Evolutionary conservation across 2,797 vertebrate species (phyloP).

Genomic region (Pangasius djambal): DNA sequence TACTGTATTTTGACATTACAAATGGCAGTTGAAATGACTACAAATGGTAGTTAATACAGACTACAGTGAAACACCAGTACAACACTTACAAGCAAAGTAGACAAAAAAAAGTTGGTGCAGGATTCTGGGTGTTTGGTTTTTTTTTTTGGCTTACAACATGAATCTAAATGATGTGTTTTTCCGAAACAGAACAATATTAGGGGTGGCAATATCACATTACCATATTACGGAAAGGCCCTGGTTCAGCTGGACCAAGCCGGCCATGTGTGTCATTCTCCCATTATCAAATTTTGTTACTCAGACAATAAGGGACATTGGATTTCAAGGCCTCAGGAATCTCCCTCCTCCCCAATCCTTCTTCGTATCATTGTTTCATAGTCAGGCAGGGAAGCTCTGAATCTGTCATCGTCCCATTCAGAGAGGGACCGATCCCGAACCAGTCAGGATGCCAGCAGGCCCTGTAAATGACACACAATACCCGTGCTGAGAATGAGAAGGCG

Average conservation of each 20-base stretch:
- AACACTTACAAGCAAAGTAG: not conserved
- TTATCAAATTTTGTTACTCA: slow-evolving; percentile 65
- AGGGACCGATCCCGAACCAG: slow-evolving; percentile 57
- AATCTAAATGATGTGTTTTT: not conserved
- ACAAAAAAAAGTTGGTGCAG: not conserved
- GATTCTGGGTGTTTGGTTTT: not conserved
- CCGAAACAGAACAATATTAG: not conserved
- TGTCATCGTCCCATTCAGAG: slow-evolving; percentile 64
- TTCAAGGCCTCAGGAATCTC: slow-evolving; percentile 56
- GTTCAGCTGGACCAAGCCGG: slow-evolving; percentile 1
- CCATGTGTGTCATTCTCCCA: slow-evolving; percentile 44
- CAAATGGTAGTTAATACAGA: not conserved
- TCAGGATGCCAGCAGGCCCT: slow-evolving; percentile 66
- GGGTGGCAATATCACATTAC: not conserved
- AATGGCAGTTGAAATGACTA: not conserved
- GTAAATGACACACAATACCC: slow-evolving; percentile 55
- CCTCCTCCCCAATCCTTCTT: slow-evolving; percentile 44
- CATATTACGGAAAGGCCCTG: not conserved
- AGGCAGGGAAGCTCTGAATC: slow-evolving; percentile 69
- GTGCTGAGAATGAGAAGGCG: slow-evolving; percentile 56
- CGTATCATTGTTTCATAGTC: slow-evolving; percentile 65
- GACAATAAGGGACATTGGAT: slow-evolving; percentile 67
- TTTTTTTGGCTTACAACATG: not conserved
- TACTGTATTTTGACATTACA: not conserved
- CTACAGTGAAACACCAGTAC: not conserved